These are phyloP conservation scores for Aptenodytes forsteri DNA, from an alignment of 2,113 vertebrate genomes.

Conservation along the genomic window DNA sequence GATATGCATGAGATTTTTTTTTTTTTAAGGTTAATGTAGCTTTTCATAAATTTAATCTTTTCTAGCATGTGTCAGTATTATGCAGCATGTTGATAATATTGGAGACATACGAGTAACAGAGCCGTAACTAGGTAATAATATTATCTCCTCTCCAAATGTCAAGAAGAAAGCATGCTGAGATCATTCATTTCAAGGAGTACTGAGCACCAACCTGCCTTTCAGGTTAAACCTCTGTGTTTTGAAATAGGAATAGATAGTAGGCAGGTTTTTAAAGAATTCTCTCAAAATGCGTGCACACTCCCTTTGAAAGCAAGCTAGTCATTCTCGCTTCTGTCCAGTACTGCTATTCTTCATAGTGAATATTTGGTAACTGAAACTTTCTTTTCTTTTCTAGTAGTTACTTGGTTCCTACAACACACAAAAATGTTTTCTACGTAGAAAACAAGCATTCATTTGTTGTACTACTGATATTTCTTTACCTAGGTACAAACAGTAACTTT, in stretches of 20 bases:
- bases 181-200: not conserved
- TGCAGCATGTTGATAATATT: not conserved
- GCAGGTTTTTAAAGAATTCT: not conserved
- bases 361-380: not conserved
- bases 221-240: not conserved
- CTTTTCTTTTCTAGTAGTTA: not conserved
- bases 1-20: not conserved
- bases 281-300: not conserved
- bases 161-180: not conserved
- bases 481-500: constrained; percentile 92
- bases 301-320: not conserved
- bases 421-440: not conserved
- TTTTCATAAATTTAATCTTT: not conserved
- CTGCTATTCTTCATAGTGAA: not conserved
- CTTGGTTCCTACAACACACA: not conserved
- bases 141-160: not conserved
- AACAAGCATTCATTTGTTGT: not conserved
- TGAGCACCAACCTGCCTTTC: not conserved
- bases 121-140: not conserved
- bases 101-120: not conserved
- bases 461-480: constrained; percentile 1
- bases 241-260: not conserved
- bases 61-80: not conserved
- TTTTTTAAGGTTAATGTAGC: not conserved
- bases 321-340: not conserved